Base-by-base conservation (phyloP, 2,113 vertebrate species). In the Carollia perspicillata region DNA sequence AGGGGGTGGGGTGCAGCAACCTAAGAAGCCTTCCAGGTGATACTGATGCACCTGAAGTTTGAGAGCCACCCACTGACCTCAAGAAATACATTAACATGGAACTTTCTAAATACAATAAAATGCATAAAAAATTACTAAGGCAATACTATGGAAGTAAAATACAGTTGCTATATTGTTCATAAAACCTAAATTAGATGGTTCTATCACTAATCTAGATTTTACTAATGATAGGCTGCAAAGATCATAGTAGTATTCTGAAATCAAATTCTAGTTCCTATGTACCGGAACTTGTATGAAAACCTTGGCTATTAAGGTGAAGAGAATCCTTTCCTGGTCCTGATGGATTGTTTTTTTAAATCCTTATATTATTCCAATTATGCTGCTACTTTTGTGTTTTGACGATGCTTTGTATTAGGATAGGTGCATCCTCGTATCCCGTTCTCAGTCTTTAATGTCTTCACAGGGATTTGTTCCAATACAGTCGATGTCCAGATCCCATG, bases 121-220 rank as follows among this genome's bases (percentile, higher is more conserved):
- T 12, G 55, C 35, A 20, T 47, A 79, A 23, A 44, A 47, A 66
- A 63, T 90, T 87, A 44, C 42, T 47, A 7, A 72, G 35, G 33
- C 85, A 83, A 51, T 77, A 22, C 11, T 86, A 60, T 37, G 63
- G 14, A 74, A 90, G 87, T 84, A 90, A 95, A 95, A 84, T 42
- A 44, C 8, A 58, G 55, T 89, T 86, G 28, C 51, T 71, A 23
- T 53, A n/a, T 60, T 53, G 35, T 63, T 83, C 33, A 33, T 60
- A 94, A 77, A 94, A n/a, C 6, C 51, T 58, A 9, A 30, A 18
- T 60, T 51, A 47, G 6, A 55, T 30, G 65, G 30, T 66, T 66
- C 18, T 66, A 66, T 66, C 30, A 66, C 65, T 66, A 66, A 66
- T 66, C 65, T 66, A 66, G 33, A 6, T n/a, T 66, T 35, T 66